Evolutionary conservation across 2,113 vertebrate species (phyloP).

Genomic region (Chiloscyllium plagiosum): DNA sequence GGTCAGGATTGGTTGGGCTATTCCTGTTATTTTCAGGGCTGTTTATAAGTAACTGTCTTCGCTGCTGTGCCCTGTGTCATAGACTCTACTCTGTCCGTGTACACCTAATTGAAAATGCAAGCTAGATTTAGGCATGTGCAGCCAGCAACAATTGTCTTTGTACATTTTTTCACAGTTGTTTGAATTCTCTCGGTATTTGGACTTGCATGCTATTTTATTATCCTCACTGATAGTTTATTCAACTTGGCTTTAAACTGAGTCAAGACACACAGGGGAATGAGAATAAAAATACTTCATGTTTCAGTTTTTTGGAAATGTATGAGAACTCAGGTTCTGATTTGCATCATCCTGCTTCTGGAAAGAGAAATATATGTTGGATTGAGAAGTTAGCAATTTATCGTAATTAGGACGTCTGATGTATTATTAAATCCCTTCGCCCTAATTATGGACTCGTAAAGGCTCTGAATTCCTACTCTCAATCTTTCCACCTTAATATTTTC

Average conservation of each 20-base stretch:
- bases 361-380: not conserved
- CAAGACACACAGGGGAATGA: not conserved
- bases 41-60: not conserved
- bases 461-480: not conserved
- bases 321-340: not conserved
- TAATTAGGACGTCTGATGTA: not conserved
- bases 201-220: not conserved
- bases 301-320: not conserved
- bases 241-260: not conserved
- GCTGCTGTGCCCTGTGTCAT: not conserved
- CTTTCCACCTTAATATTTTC: not conserved
- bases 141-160: not conserved
- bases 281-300: too few relatives aligned
- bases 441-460: not conserved
- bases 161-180: too few relatives aligned
- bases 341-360: not conserved
- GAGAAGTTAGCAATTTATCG: not conserved
- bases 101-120: not conserved
- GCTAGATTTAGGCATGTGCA: not conserved
- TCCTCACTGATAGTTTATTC: not conserved
- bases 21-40: not conserved
- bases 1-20: not conserved
- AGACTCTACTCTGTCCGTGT: not conserved
- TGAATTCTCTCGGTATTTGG: not conserved
- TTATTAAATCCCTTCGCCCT: not conserved